Evolutionary conservation across 2,113 vertebrate species (phyloP).

Genomic region (Pseudorectes ferrugineus): DNA sequence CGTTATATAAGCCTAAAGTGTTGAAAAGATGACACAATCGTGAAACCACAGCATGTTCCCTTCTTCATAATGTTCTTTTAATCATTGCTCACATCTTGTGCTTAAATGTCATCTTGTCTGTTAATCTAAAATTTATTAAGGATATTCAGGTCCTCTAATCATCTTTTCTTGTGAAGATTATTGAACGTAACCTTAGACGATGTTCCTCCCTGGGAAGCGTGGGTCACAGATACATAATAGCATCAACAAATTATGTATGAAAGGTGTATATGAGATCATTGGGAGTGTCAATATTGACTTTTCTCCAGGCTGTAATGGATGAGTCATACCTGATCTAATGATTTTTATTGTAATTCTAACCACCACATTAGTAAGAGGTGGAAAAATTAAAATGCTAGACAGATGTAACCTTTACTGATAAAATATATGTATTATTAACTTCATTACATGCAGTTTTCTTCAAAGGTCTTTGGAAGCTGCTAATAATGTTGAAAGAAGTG

Average conservation of each 20-base stretch:
- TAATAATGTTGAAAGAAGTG: not conserved
- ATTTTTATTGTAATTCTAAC: conserved; percentile 31
- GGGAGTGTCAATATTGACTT: conserved; percentile 59
- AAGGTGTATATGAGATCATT: conserved; percentile 18
- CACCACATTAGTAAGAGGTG: not conserved
- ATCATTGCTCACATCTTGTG: not conserved
- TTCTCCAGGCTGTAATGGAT: conserved; percentile 27
- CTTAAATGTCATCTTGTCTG: conserved; percentile 10
- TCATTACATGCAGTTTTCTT: not conserved
- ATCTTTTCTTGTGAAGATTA: not conserved
- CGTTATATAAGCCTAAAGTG: not conserved
- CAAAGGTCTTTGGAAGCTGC: not conserved
- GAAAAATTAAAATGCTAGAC: conserved; percentile 25
- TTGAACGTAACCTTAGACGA: conserved; percentile 20
- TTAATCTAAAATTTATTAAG: conserved; percentile 42
- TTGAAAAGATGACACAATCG: not conserved
- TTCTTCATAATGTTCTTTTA: conserved; percentile 33
- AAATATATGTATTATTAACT: conserved; percentile 17
- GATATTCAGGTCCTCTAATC: not conserved
- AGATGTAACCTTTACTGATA: not conserved
- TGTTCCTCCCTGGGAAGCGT: not conserved
- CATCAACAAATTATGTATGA: conserved; percentile 23
- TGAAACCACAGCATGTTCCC: not conserved
- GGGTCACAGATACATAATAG: conserved; percentile 5
- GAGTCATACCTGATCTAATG: conserved; percentile 33